Evolutionary conservation across 2,797 vertebrate species (phyloP), one percentile per base, ranked within the genome.

Genomic region (Borostomias antarcticus): DNA sequence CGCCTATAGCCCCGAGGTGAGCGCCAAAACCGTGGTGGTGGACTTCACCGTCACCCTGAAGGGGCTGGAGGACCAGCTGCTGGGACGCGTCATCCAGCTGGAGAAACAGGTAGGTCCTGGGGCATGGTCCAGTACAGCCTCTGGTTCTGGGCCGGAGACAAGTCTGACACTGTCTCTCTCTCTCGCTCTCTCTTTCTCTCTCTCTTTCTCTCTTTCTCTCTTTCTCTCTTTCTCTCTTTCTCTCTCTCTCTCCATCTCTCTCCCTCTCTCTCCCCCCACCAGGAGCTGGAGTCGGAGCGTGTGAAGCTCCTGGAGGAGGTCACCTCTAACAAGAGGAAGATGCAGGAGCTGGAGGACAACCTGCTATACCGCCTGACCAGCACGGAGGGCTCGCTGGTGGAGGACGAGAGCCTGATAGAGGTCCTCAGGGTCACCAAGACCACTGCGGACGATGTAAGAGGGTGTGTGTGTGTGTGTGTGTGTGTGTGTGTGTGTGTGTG

Each of bases 291-390:
- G 76, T 89, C 90, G 1, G 93, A 94, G 86, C 89, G 93, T 47
- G 91, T 94, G n/a, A 90, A 89, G 75, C 81, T 95, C 61, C 76
- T 94, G 78, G 90, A 94, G 85, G 92, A 95, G 82, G 94, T 95
- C 73, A 93, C 91, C 0, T 89, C 80, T 56, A 95, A 95, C 86
- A 93, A 92, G 78, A 91, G 91, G 81, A 94, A 88, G 84, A 95
- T 94, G 93, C 90, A 95, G 84, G 93, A 95, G 62, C 88, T 95
- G 73, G 94, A 95, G 79, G 92, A 94, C 68, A 94, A 91, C 74
- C 83, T 95, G n/a, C 85, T 95, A n/a, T 87, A 87, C 74, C 86
- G 85, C 60, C 85, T 95, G 68, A 94, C 91, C 68, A 94, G 91
- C 86, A 95, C 93, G 0, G 80, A 95, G 73, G 94, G 94, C 0